Conservation (phyloP, 2,113 vertebrate species). For the Pygoscelis adeliae region DNA sequence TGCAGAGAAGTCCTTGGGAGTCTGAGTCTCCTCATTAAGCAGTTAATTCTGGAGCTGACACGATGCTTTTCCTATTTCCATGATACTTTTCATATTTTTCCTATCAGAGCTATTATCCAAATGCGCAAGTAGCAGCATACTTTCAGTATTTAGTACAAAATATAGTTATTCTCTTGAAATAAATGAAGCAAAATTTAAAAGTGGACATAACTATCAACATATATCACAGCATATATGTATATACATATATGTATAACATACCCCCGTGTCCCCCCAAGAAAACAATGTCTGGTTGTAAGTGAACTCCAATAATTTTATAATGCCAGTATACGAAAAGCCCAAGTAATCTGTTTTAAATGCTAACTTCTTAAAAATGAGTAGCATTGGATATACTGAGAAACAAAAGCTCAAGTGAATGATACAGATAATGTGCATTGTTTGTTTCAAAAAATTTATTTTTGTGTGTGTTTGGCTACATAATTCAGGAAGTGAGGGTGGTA, state of each 20-base stretch:
- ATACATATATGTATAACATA: rapidly evolving
- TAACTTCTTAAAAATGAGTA: neutral
- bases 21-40: neutral
- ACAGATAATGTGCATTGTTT: neutral
- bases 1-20: neutral
- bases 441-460: neutral
- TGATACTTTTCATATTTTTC: neutral
- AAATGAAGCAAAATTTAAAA: neutral
- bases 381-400: neutral
- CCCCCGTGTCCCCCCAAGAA: too few relatives aligned
- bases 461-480: neutral
- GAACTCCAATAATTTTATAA: neutral
- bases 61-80: rapidly evolving
- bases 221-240: neutral
- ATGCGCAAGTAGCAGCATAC: neutral
- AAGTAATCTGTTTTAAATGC: neutral
- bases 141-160: neutral
- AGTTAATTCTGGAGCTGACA: neutral
- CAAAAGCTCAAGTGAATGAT: neutral
- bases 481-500: neutral
- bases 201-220: rapidly evolving
- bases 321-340: neutral
- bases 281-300: neutral
- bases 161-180: neutral
- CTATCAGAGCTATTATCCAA: neutral